Evolutionary conservation across 2,797 vertebrate species (phyloP).

Genomic region (Adelosebastes latens): DNA sequence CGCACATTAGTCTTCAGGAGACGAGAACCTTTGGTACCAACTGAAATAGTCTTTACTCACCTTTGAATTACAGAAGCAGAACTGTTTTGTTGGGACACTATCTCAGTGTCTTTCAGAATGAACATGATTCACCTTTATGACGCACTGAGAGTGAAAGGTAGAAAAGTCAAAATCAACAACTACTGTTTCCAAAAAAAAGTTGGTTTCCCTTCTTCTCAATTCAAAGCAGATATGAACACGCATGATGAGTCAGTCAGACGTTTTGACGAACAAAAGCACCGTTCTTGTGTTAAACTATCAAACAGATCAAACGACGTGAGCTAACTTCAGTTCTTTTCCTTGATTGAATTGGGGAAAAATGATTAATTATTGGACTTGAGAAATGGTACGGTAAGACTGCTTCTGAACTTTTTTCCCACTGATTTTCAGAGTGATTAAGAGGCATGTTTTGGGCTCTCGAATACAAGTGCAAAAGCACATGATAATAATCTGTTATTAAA

Average conservation of each 20-base stretch:
- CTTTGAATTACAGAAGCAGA: neutral
- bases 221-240: neutral
- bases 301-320: conserved; percentile 5
- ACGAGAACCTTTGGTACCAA: too few species aligned
- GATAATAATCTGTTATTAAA: conserved; percentile 26
- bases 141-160: neutral
- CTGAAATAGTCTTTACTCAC: too few species aligned
- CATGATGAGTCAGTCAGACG: neutral
- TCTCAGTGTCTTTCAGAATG: neutral
- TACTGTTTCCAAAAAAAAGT: neutral
- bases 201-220: neutral
- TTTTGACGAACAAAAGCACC: neutral
- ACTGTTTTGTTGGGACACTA: neutral
- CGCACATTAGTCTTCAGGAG: too few species aligned
- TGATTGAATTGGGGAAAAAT: conserved; percentile 6
- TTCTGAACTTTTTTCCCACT: conserved; percentile 24
- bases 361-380: conserved; percentile 32
- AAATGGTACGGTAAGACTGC: conserved; percentile 25
- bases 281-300: neutral
- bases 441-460: conserved; percentile 40
- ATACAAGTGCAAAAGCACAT: conserved; percentile 14
- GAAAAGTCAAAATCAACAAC: conserved; percentile 13
- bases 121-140: conserved; percentile 11
- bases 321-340: neutral
- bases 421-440: conserved; percentile 31